phyloP scores from a whole-genome alignment of 2,888 invertebrate species.

The Gryllus longicercus region DNA sequence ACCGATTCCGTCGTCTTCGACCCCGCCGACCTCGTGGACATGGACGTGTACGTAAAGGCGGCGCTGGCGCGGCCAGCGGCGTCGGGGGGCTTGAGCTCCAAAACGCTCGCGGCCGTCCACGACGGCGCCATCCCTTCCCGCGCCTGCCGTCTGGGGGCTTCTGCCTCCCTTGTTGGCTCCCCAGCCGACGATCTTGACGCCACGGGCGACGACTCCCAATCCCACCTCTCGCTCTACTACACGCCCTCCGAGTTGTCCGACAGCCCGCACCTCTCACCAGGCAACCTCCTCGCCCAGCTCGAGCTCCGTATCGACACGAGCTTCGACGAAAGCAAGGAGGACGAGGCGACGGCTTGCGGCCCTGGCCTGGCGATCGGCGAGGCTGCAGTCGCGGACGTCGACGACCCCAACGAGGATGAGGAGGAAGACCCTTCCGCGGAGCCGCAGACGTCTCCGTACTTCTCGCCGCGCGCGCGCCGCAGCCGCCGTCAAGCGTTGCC shows the following conservation, averaged over 20 bases:
- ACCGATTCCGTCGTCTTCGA: slow-evolving; percentile 74
- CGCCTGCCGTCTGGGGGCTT: neutral
- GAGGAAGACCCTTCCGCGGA: slow-evolving; percentile 18
- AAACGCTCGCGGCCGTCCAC: slow-evolving; percentile 38
- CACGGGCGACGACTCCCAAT: slow-evolving; percentile 49
- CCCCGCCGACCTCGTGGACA: slow-evolving; percentile 53
- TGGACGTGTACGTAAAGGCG: slow-evolving; percentile 66
- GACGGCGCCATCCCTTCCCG: neutral
- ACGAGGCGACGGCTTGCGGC: neutral
- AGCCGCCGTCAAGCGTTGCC: neutral
- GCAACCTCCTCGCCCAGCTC: slow-evolving; percentile 31
- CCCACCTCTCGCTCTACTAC: slow-evolving; percentile 73
- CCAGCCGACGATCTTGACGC: slow-evolving; percentile 50
- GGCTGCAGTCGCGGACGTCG: slow-evolving; percentile 30
- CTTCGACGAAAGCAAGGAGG: slow-evolving; percentile 27
- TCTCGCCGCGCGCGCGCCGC: slow-evolving; percentile 29
- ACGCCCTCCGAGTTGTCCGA: slow-evolving; percentile 72
- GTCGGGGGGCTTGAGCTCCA: slow-evolving; percentile 39
- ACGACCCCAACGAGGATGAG: neutral
- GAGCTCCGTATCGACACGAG: slow-evolving; percentile 18
- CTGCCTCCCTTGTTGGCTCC: neutral
- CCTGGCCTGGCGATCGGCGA: neutral
- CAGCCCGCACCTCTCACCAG: slow-evolving; percentile 33
- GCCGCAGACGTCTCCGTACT: slow-evolving; percentile 38
- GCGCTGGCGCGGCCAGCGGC: slow-evolving; percentile 60